Evolutionary conservation across 2,797 vertebrate species (phyloP), one percentile per base, ranked within the genome.

Genomic region (Hapalemur alaotrensis): DNA sequence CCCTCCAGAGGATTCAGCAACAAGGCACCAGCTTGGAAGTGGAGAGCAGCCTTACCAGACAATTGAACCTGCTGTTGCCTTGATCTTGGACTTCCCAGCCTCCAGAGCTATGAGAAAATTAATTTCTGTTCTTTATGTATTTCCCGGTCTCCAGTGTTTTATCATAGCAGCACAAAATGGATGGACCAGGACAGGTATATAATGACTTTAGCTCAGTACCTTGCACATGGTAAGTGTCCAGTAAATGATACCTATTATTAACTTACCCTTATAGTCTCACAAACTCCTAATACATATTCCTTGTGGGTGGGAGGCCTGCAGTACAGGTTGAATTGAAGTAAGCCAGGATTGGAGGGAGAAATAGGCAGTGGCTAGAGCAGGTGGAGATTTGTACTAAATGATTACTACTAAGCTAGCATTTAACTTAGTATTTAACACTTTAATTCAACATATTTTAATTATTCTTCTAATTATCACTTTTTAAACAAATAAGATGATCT

Each of bases 351-450:
- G 76, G 35, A 11, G 5, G 25, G 67, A 83, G 23, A 92, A 91
- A 84, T 41, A 41, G 2, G 28, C 25, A 54, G 41, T 79, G 73
- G 20, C 5, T 41, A 4, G 17, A 70, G 22, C 50, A 25, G 63
- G 20, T 80, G 2, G 35, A 73, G 50, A 67, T 67, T 91, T 95
- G 2, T 70, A 41, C 54, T 35, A 54, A 25, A 61, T 61, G 43
- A 69, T 57, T 75, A 67, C 18, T 81, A 73, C 14, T 86, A 84
- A 41, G 38, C 69, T 63, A 61, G 70, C 0, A 5, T 78, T 91
- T 96, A 72, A 93, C 25, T 93, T 94, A 81, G 35, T 73, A 84
- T 54, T 81, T 41, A 95, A 63, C 35, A 50, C 67, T 78, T 93
- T 61, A 70, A 95, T 43, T 78, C 76, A 88, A 75, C 22, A n/a